phyloP scores from a whole-genome alignment of 2,113 vertebrate genomes.

The Argyrosomus japonicus region DNA sequence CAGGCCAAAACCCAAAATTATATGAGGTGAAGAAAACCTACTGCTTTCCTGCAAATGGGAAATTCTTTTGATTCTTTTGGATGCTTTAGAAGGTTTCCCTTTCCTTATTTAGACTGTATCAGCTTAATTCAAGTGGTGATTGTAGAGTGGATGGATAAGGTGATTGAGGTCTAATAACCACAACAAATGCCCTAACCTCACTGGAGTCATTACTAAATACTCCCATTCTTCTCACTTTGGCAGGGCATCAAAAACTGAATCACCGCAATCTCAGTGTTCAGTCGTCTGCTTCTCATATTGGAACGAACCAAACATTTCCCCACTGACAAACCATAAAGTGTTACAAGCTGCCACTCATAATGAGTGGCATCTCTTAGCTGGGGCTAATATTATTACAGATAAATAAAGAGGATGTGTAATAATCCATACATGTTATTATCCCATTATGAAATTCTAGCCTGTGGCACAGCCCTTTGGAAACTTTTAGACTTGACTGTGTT shows the following conservation, averaged over 20 bases:
- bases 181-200: constrained; percentile 68
- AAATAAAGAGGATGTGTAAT: constrained; percentile 80
- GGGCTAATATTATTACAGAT: constrained; percentile 76
- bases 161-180: constrained; percentile 77
- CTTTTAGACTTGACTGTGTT: constrained; percentile 81
- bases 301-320: constrained; percentile 48
- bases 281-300: constrained; percentile 2
- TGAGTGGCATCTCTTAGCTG: constrained; percentile 71
- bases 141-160: constrained; percentile 83
- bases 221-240: constrained; percentile 52
- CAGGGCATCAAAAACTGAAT: constrained; percentile 37
- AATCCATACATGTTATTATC: constrained; percentile 80
- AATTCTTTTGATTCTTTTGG: constrained; percentile 89
- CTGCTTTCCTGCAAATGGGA: constrained; percentile 83
- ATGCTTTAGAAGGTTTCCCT: constrained; percentile 84
- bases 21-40: constrained; percentile 89
- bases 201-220: constrained; percentile 57
- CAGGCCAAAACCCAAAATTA: constrained; percentile 90
- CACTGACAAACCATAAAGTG: constrained; percentile 41
- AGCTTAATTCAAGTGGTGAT: constrained; percentile 83
- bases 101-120: constrained; percentile 85
- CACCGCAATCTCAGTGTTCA: constrained; percentile 14
- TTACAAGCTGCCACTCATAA: constrained; percentile 65
- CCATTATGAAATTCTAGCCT: constrained; percentile 82
- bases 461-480: constrained; percentile 77